Conservation (phyloP, 2,797 vertebrate genomes). For the Allobates femoralis region DNA sequence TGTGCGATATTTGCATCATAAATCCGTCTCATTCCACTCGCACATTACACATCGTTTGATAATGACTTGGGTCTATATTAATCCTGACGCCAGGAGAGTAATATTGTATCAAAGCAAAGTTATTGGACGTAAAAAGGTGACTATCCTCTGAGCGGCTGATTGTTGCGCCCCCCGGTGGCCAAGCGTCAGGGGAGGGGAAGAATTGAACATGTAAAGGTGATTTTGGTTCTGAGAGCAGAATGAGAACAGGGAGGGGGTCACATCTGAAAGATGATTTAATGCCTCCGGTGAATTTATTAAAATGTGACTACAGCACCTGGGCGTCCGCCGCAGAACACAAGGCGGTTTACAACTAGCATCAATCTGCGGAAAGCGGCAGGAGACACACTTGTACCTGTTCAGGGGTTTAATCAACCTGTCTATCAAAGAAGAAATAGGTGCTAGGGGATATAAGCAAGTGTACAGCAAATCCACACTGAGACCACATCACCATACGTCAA, state of each 20-base stretch:
- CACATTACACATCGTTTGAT: not conserved
- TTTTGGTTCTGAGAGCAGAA: not conserved
- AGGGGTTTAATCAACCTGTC: slow-evolving; percentile 10
- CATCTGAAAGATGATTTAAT: slow-evolving; percentile 15
- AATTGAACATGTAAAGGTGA: not conserved
- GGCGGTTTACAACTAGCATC: not conserved
- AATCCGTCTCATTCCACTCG: not conserved
- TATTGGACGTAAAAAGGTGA: slow-evolving; percentile 1
- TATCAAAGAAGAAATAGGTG: not conserved
- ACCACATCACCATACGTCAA: too few relatives aligned
- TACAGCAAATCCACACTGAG: too few relatives aligned
- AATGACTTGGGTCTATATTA: not conserved
- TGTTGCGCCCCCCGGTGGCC: not conserved
- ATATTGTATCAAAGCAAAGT: slow-evolving; percentile 8
- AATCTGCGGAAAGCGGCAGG: not conserved
- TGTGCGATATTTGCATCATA: not conserved
- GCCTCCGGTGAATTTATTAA: slow-evolving; percentile 21
- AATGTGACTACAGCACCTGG: not conserved
- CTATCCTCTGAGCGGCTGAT: not conserved
- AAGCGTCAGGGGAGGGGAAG: not conserved
- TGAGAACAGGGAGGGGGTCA: not conserved
- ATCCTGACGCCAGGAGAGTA: not conserved
- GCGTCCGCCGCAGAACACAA: not conserved
- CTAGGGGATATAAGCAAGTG: not conserved
- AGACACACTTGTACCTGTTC: not conserved